Evolutionary conservation across 2,113 vertebrate species (phyloP).

Genomic region (Butastur rufipennis): DNA sequence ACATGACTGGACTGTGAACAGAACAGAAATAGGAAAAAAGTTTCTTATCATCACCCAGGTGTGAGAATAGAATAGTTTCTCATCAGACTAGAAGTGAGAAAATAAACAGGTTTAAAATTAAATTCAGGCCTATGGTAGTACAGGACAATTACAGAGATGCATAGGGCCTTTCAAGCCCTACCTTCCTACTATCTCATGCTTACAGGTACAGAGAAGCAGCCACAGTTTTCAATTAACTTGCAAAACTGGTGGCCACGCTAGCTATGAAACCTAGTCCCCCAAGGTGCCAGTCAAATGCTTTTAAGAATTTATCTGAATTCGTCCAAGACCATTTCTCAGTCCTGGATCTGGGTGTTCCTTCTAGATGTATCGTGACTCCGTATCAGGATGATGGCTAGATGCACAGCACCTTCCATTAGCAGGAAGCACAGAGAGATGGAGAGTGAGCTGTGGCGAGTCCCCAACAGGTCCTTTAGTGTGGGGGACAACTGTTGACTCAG

Average conservation of each 20-base stretch:
- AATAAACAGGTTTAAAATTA: neutral
- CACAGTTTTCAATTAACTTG: neutral
- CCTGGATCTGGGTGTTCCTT: neutral
- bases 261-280: neutral
- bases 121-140: neutral
- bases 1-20: neutral
- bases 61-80: neutral
- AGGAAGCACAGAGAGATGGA: neutral
- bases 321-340: neutral
- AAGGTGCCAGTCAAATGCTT: neutral
- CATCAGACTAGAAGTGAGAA: neutral
- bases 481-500: neutral
- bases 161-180: neutral
- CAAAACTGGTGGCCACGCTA: neutral
- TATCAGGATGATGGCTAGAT: neutral
- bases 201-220: neutral
- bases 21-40: neutral
- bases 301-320: neutral
- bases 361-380: rapidly evolving
- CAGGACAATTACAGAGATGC: neutral
- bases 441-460: neutral
- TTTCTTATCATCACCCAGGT: neutral
- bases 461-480: neutral
- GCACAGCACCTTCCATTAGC: neutral
- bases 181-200: neutral